Conservation (phyloP, 2,113 vertebrate species). For the Spheniscus mendiculus region DNA sequence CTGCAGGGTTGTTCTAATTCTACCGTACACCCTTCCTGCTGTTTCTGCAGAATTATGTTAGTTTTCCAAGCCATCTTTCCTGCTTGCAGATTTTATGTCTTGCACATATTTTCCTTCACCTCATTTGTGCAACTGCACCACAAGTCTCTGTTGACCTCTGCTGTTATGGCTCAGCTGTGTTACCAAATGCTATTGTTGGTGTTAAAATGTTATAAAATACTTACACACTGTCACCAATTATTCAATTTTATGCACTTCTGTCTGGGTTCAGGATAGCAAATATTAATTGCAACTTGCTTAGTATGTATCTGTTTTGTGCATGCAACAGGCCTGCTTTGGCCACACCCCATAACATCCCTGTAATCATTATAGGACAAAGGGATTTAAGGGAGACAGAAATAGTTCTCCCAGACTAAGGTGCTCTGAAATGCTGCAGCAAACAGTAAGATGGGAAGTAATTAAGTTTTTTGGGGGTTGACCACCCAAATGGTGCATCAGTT, state of each 20-base stretch:
- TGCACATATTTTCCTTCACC: background rate
- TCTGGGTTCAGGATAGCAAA: background rate
- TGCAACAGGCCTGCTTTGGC: background rate
- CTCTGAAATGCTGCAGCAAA: background rate
- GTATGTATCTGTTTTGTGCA: background rate
- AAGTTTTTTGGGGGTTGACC: rapidly evolving
- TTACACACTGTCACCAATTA: background rate
- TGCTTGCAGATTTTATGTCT: background rate
- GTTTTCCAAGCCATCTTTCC: background rate
- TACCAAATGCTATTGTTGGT: background rate
- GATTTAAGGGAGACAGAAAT: background rate
- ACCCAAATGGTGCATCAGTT: background rate
- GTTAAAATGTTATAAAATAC: background rate
- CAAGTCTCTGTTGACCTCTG: background rate
- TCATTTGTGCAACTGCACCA: background rate
- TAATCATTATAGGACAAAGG: background rate
- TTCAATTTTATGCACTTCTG: background rate
- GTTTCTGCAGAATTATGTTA: background rate
- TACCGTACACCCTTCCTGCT: background rate
- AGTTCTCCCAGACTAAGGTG: background rate
- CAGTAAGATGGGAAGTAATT: background rate
- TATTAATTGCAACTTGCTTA: background rate
- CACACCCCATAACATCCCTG: background rate
- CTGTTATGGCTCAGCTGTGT: background rate
- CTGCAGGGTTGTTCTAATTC: background rate